These are phyloP conservation scores for Aplodontia rufa DNA, from an alignment of 2,113 vertebrate species.

Conservation along the genomic window DNA sequence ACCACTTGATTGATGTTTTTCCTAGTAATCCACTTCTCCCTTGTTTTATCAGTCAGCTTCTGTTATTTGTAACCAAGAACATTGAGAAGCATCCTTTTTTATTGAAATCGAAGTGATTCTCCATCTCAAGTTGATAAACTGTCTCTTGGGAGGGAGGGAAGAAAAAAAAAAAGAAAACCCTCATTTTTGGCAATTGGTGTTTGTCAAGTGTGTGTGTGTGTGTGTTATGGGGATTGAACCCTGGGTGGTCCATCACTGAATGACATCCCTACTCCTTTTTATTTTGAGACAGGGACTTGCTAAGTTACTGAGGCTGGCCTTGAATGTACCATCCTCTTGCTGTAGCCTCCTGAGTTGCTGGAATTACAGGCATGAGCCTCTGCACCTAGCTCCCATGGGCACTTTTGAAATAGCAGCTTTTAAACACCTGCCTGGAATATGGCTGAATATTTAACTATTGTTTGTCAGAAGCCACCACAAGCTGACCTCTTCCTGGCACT, in stretches of 20 bases:
- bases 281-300: too few species aligned
- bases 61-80: neutral
- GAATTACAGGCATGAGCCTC: too few species aligned
- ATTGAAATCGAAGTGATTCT: neutral
- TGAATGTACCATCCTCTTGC: too few species aligned
- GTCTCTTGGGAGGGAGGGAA: too few species aligned
- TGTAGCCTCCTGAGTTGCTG: too few species aligned
- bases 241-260: too few species aligned
- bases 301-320: too few species aligned
- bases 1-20: neutral
- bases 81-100: neutral
- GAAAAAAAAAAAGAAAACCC: neutral
- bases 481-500: too few species aligned
- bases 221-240: too few species aligned
- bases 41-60: neutral
- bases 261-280: too few species aligned
- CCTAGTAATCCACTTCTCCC: neutral
- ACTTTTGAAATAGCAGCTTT: neutral
- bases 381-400: neutral
- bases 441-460: neutral
- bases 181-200: neutral
- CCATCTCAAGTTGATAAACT: neutral
- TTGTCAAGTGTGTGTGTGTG: neutral
- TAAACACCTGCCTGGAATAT: neutral
- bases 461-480: neutral